Conservation (phyloP, 2,797 vertebrate genomes). For the Sebastiscus albofasciatus region DNA sequence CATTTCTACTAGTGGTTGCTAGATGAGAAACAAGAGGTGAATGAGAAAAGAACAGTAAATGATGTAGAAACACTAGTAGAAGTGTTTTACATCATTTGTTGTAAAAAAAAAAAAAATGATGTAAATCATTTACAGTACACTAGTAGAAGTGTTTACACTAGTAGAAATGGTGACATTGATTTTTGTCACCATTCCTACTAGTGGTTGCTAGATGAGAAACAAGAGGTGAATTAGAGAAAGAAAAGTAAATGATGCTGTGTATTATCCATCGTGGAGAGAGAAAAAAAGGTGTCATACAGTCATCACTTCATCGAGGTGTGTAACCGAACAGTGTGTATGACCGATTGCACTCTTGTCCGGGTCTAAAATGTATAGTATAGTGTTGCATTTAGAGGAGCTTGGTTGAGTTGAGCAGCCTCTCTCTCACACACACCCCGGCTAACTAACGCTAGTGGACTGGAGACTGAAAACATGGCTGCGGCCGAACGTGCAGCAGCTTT, state of each 20-base stretch:
- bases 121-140: no score
- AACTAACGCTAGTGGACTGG: constrained; percentile 67
- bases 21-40: background rate
- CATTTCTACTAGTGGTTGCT: background rate
- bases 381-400: constrained; percentile 72
- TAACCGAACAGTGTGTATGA: background rate
- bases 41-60: background rate
- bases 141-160: background rate
- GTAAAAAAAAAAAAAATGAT: no score
- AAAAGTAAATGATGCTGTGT: background rate
- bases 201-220: background rate
- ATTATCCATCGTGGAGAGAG: background rate
- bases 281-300: background rate
- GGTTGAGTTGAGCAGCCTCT: constrained; percentile 56
- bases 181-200: constrained; percentile 11
- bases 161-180: constrained; percentile 17
- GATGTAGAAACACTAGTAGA: no score
- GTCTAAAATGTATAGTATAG: constrained; percentile 60
- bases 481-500: constrained; percentile 85
- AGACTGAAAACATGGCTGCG: constrained; percentile 88
- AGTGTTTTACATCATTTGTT: no score
- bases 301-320: background rate
- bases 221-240: background rate
- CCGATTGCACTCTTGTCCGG: constrained; percentile 33
- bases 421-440: constrained; percentile 76